phyloP scores from a whole-genome alignment of 2,888 invertebrate species.

The Crematogaster levior region DNA sequence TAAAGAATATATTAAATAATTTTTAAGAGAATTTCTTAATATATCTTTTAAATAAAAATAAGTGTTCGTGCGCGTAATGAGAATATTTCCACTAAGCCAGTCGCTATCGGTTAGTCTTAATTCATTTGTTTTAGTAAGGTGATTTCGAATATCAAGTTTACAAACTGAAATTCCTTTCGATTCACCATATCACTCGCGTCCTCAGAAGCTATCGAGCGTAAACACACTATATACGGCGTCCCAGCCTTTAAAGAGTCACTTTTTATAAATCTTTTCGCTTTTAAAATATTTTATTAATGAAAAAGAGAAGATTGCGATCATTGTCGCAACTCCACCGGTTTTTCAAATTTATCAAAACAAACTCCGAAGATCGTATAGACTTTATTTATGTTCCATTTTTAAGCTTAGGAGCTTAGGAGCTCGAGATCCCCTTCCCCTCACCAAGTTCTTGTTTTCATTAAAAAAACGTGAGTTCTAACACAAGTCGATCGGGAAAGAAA shows the following conservation, averaged over 20 bases:
- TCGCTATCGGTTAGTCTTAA: not conserved
- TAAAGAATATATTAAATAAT: not conserved
- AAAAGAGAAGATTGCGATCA: not conserved
- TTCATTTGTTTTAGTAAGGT: not conserved
- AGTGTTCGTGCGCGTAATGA: not conserved
- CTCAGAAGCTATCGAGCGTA: not conserved
- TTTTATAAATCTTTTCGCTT: not conserved
- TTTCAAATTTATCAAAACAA: not conserved
- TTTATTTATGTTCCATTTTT: not conserved
- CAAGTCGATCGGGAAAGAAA: not conserved
- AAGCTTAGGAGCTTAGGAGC: not conserved
- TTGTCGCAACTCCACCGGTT: not conserved
- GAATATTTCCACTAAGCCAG: not conserved
- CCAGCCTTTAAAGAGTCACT: not conserved
- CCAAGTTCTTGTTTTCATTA: not conserved
- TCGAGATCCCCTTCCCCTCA: not conserved
- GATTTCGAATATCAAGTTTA: conserved; percentile 5
- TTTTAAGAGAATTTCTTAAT: not conserved
- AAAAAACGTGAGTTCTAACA: not conserved
- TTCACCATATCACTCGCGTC: not conserved
- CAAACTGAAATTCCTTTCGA: conserved; percentile 1
- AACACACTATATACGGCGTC: not conserved
- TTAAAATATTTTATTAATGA: not conserved
- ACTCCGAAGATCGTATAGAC: not conserved
- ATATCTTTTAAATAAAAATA: not conserved